phyloP scores from a whole-genome alignment of 2,888 invertebrate genomes.

The Drosophila subsilvestris region DNA sequence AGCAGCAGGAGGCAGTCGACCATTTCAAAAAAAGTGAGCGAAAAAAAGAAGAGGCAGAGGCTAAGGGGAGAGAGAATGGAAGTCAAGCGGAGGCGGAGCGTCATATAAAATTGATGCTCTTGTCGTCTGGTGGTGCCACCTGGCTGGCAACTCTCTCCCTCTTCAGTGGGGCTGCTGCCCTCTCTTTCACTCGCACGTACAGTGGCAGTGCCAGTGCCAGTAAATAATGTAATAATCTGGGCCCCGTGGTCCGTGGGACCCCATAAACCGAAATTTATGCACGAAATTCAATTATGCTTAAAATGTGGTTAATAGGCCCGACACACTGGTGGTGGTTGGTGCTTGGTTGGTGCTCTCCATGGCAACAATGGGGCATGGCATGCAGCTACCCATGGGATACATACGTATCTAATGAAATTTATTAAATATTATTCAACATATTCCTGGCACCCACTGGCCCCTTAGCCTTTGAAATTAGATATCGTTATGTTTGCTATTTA shows the following conservation, averaged over 20 bases:
- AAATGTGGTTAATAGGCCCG: slow-evolving; percentile 78
- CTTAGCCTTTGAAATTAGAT: slow-evolving; percentile 61
- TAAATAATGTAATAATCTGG: slow-evolving; percentile 79
- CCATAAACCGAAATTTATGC: slow-evolving; percentile 79
- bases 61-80: background rate
- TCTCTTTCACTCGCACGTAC: slow-evolving; percentile 7
- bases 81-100: slow-evolving; percentile 31
- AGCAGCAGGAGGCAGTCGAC: slow-evolving; percentile 31
- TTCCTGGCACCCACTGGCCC: background rate
- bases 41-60: slow-evolving; percentile 19
- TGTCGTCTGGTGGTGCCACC: slow-evolving; percentile 59
- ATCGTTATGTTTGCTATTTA: slow-evolving; percentile 72
- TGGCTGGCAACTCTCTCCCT: slow-evolving; percentile 26
- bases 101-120: slow-evolving; percentile 73
- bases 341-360: slow-evolving; percentile 16
- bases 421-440: slow-evolving; percentile 57
- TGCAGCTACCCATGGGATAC: slow-evolving; percentile 42
- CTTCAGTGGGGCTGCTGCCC: background rate
- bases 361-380: slow-evolving; percentile 56
- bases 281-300: slow-evolving; percentile 78
- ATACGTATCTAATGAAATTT: slow-evolving; percentile 39
- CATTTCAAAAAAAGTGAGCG: slow-evolving; percentile 30
- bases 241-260: slow-evolving; percentile 70
- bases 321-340: slow-evolving; percentile 45
- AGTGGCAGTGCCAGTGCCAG: slow-evolving; percentile 61